These are phyloP conservation scores for Ciconia maguari DNA, from an alignment of 2,113 vertebrate species.

Conservation along the genomic window DNA sequence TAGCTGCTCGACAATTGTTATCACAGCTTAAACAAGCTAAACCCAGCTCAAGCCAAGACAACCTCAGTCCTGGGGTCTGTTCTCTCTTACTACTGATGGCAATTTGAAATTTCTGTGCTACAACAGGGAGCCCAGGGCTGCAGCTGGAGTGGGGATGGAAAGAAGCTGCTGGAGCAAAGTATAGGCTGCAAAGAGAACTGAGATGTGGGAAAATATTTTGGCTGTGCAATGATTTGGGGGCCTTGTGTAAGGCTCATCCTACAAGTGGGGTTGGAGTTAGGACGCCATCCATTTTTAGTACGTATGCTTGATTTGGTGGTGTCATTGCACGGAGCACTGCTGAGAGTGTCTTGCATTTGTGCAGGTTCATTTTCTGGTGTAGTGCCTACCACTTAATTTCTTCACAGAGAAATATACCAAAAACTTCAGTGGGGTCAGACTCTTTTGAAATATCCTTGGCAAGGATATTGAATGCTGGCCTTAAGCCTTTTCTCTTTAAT, in stretches of 20 bases:
- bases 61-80: background rate
- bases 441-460: background rate
- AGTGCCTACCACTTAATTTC: background rate
- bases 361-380: background rate
- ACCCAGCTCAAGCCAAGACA: background rate
- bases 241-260: background rate
- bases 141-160: background rate
- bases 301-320: rapidly evolving
- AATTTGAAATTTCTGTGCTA: background rate
- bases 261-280: background rate
- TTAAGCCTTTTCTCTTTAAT: slow-evolving; percentile 2
- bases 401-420: background rate
- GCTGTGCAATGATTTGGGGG: background rate
- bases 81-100: background rate
- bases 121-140: rapidly evolving
- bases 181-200: background rate
- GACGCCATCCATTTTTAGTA: background rate
- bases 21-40: background rate
- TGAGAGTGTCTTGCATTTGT: rapidly evolving
- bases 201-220: background rate
- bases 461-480: background rate
- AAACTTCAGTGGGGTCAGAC: background rate
- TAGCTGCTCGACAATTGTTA: background rate
- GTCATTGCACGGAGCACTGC: background rate
- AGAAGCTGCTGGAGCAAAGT: background rate